These are phyloP conservation scores for Spilarctia lutea DNA, from an alignment of 2,888 invertebrate species.

Conservation along the genomic window DNA sequence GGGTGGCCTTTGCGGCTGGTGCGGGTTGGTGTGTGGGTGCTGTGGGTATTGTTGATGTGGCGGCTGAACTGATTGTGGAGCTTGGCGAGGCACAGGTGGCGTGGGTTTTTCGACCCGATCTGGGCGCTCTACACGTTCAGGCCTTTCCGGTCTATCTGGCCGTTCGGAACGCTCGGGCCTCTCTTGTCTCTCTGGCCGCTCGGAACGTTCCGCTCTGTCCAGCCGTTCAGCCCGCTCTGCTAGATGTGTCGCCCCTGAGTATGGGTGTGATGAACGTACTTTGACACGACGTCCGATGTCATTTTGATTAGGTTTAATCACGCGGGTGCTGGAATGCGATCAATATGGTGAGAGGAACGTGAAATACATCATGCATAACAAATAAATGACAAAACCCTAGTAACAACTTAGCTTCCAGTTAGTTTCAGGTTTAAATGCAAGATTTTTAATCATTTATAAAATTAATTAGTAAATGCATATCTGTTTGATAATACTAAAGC, in stretches of 20 bases:
- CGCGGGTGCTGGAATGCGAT: conserved; percentile 91
- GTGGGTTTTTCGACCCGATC: conserved; percentile 49
- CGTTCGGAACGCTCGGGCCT: conserved; percentile 62
- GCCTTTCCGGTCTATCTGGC: conserved; percentile 59
- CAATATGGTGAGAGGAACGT: conserved; percentile 40
- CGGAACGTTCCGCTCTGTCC: conserved; percentile 65
- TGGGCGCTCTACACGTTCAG: conserved; percentile 35
- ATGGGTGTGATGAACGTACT: conserved; percentile 85
- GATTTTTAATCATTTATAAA: not conserved
- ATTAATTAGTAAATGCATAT: not conserved
- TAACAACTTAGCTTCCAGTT: not conserved
- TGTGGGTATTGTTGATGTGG: conserved; percentile 53
- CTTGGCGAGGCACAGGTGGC: conserved; percentile 49
- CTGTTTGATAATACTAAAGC: too few relatives aligned
- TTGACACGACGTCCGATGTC: conserved; percentile 96
- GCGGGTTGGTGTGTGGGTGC: conserved; percentile 66
- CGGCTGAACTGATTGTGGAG: conserved; percentile 55
- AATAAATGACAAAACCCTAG: conserved; percentile 9
- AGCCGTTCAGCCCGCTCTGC: conserved; percentile 66
- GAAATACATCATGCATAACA: conserved; percentile 15
- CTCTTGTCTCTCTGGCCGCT: conserved; percentile 67
- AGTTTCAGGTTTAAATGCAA: not conserved
- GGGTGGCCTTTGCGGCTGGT: conserved; percentile 80
- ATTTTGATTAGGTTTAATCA: conserved; percentile 96
- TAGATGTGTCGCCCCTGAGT: conserved; percentile 68